A percentile compares a stretch with the other conserved stretches of the same genome.
phyloP scores from a whole-genome alignment of 2,797 vertebrate species.

The Melanotaenia pygmaea region DNA sequence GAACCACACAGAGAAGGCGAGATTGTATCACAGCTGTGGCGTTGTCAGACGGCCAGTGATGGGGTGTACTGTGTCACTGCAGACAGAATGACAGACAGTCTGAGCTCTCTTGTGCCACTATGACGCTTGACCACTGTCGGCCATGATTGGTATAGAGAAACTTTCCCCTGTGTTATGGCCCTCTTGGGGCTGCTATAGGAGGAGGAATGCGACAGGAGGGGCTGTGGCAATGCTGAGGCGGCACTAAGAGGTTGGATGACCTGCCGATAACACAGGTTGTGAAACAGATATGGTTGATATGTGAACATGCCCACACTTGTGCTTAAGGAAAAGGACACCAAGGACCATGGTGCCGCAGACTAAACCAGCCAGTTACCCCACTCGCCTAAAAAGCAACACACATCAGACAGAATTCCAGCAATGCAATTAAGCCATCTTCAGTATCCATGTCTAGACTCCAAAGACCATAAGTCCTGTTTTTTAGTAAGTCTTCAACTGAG shows the following conservation, averaged over 20 bases:
- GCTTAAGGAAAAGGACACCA: slow-evolving; percentile 62
- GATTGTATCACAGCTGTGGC: slow-evolving; percentile 74
- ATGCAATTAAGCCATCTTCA: slow-evolving; percentile 73
- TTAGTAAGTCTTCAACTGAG: slow-evolving; percentile 41
- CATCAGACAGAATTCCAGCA: slow-evolving; percentile 72
- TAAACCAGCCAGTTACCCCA: slow-evolving; percentile 42
- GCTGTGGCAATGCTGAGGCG: slow-evolving; percentile 5
- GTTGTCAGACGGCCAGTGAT: slow-evolving; percentile 57
- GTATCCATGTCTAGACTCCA: slow-evolving; percentile 68
- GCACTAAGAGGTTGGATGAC: slow-evolving; percentile 59
- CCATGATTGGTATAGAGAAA: slow-evolving; percentile 50
- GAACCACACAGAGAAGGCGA: slow-evolving; percentile 59
- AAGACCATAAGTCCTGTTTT: slow-evolving; percentile 20
- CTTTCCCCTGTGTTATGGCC: slow-evolving; percentile 51
- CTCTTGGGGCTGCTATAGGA: slow-evolving; percentile 60
- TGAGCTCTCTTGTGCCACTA: slow-evolving; percentile 63
- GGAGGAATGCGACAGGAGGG: slow-evolving; percentile 72
- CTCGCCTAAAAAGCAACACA: slow-evolving; percentile 64
- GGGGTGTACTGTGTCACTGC: slow-evolving; percentile 61
- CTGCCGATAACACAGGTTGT: slow-evolving; percentile 78
- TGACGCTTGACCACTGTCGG: slow-evolving; percentile 57
- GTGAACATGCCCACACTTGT: slow-evolving; percentile 77
- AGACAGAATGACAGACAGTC: slow-evolving; percentile 71
- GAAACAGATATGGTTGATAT: slow-evolving; percentile 84
- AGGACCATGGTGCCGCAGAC: slow-evolving; percentile 26